Evolutionary conservation across 2,888 invertebrate species (phyloP).

Genomic region (Ormia ochracea): DNA sequence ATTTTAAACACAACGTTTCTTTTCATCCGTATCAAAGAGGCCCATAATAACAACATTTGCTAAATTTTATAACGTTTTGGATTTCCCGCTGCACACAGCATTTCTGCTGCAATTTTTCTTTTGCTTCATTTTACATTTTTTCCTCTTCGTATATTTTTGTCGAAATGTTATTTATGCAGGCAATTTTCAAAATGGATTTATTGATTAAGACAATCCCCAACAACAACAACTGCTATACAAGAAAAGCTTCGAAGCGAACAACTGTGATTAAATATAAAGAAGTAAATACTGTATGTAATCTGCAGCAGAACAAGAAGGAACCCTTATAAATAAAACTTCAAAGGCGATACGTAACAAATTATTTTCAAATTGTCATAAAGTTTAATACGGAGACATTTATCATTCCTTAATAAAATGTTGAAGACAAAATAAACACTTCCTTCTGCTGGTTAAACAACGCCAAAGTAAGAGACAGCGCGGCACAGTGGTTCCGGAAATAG

Average conservation of each 20-base stretch:
- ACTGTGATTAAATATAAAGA: background rate
- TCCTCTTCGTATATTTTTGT: constrained; percentile 28
- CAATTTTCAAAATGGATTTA: constrained; percentile 64
- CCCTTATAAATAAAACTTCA: constrained; percentile 51
- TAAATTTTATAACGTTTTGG: constrained; percentile 37
- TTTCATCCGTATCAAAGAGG: constrained; percentile 47
- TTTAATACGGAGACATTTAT: constrained; percentile 58
- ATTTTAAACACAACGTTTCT: constrained; percentile 44
- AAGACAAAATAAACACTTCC: constrained; percentile 50
- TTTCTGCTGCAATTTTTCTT: background rate
- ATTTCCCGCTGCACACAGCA: constrained; percentile 21
- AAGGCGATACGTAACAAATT: constrained; percentile 54
- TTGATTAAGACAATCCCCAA: constrained; percentile 64
- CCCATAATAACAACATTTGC: constrained; percentile 56
- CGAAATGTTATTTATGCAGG: constrained; percentile 64
- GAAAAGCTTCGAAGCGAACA: background rate
- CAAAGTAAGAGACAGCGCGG: background rate
- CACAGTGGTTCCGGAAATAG: background rate
- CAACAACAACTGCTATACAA: constrained; percentile 10
- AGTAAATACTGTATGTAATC: constrained; percentile 1
- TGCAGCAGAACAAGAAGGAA: constrained; percentile 7
- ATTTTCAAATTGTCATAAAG: constrained; percentile 62
- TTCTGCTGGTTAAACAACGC: constrained; percentile 8
- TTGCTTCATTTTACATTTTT: background rate
- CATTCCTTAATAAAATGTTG: constrained; percentile 54